Conservation (phyloP, 2,888 invertebrate species). For the Villa cingulata region DNA sequence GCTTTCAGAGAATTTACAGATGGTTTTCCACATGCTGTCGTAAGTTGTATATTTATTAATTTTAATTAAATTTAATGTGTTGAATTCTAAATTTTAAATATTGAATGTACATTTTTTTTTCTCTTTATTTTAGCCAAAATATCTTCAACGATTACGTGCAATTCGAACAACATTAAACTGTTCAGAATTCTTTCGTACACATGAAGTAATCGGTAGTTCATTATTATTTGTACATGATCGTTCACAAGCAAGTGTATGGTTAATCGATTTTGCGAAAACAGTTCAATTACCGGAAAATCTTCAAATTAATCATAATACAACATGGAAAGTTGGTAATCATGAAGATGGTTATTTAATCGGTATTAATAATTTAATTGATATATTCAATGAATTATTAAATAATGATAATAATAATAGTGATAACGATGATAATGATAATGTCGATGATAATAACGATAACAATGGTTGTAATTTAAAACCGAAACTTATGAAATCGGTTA, state of each 20-base stretch:
- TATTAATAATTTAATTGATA: conserved; percentile 74
- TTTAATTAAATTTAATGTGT: no score
- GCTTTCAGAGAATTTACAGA: conserved; percentile 70
- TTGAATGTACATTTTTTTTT: neutral
- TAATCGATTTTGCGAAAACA: conserved; percentile 97
- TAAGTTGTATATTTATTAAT: no score
- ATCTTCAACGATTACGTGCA: conserved; percentile 70
- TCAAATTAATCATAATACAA: conserved; percentile 61
- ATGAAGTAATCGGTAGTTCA: conserved; percentile 92
- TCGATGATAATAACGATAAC: neutral
- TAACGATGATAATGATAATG: neutral
- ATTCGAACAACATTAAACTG: conserved; percentile 70
- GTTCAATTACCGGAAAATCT: conserved; percentile 62
- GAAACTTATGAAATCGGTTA: neutral
- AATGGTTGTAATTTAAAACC: neutral
- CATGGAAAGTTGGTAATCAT: conserved; percentile 90
- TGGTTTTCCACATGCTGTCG: conserved; percentile 64
- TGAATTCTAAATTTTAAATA: no score
- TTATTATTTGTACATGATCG: conserved; percentile 89
- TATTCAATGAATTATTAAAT: conserved; percentile 42
- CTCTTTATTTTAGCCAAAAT: conserved; percentile 48
- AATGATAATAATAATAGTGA: neutral
- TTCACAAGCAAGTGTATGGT: conserved; percentile 79
- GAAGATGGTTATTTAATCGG: conserved; percentile 94
- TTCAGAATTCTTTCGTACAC: conserved; percentile 80